Evolutionary conservation across 35 echinoderm and acorn worm species (phyloP).

Genomic region (Ptychodera flava): DNA sequence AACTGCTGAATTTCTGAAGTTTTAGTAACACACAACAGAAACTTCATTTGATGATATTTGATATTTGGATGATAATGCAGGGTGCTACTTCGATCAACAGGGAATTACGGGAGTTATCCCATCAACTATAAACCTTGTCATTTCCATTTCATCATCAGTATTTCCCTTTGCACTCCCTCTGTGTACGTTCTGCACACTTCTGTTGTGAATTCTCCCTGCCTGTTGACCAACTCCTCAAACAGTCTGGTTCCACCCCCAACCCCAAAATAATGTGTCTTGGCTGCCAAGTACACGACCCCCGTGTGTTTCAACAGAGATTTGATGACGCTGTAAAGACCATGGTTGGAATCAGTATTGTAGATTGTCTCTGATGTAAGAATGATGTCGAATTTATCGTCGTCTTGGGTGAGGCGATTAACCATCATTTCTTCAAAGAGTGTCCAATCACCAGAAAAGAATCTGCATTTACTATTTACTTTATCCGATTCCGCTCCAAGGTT

Average conservation of each 20-base stretch:
- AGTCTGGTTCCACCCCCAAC: constrained; percentile 88
- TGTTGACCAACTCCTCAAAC: constrained; percentile 75
- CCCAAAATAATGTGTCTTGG: constrained; percentile 99
- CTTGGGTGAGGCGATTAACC: not conserved
- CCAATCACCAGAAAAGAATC: constrained; percentile 69
- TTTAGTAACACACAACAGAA: too few relatives aligned
- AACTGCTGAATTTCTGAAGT: too few relatives aligned
- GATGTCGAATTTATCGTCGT: constrained; percentile 63
- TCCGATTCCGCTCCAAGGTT: constrained; percentile 18
- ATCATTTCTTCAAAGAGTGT: not conserved
- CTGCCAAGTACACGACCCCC: constrained; percentile 81
- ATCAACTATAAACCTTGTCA: too few relatives aligned
- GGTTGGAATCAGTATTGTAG: constrained; percentile 65
- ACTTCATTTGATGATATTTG: too few relatives aligned
- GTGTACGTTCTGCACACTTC: constrained; percentile 35
- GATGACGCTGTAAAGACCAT: constrained; percentile 48
- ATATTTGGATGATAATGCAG: too few relatives aligned
- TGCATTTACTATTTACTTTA: not conserved
- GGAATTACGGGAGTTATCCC: too few relatives aligned
- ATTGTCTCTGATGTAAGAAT: constrained; percentile 93
- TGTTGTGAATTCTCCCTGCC: constrained; percentile 55
- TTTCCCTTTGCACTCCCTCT: constrained; percentile 28
- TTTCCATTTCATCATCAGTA: not conserved
- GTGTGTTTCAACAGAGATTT: constrained; percentile 38
- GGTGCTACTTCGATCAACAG: too few relatives aligned